phyloP scores from a whole-genome alignment of 2,797 vertebrate genomes.

The Ptychobarbus kaznakovi region DNA sequence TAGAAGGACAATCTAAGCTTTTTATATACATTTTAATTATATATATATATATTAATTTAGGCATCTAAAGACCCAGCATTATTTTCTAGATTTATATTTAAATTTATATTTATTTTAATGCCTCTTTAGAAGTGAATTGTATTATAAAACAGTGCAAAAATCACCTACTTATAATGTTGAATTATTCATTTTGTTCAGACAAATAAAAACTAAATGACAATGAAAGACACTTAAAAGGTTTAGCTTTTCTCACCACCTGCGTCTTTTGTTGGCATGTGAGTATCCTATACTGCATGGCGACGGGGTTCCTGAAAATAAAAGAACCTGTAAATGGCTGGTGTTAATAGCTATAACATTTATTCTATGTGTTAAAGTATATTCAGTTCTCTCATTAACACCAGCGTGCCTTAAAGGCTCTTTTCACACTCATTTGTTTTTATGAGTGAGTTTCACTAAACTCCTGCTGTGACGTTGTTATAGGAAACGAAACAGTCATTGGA shows the following conservation, averaged over 20 bases:
- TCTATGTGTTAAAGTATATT: conserved; percentile 55
- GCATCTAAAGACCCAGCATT: not conserved
- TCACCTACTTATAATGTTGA: not conserved
- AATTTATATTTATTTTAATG: not conserved
- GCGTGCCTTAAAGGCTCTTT: conserved; percentile 56
- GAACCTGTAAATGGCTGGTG: conserved; percentile 43
- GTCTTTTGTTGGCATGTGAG: conserved; percentile 1
- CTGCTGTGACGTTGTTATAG: conserved; percentile 59
- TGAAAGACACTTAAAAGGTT: not conserved
- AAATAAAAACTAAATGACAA: not conserved
- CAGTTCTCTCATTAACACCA: conserved; percentile 57
- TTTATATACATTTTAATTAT: too few relatives aligned
- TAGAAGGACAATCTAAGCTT: too few relatives aligned
- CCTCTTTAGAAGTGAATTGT: not conserved
- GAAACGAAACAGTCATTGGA: conserved; percentile 49
- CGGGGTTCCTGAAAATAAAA: conserved; percentile 31
- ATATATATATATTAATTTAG: too few relatives aligned
- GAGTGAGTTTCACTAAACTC: conserved; percentile 40
- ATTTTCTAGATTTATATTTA: not conserved
- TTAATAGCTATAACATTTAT: conserved; percentile 45
- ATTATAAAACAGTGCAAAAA: not conserved
- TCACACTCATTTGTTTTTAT: conserved; percentile 59
- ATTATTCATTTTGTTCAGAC: not conserved
- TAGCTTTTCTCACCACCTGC: not conserved
- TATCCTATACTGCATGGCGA: not conserved